phyloP scores from a whole-genome alignment of 2,113 vertebrate genomes.

The Gnathonemus longibarbis region DNA sequence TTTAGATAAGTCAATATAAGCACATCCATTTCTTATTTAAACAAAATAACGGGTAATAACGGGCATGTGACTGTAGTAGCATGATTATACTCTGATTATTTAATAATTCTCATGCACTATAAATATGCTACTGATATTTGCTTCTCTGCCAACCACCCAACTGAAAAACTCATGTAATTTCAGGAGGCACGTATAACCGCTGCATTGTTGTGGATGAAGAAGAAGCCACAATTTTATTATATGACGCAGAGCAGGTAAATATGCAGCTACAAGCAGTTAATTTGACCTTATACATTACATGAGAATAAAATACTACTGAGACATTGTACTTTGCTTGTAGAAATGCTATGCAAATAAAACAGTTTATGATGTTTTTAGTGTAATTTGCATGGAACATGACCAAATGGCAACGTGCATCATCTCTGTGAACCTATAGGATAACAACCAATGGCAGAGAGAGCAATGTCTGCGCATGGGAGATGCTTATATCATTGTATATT shows the following conservation, averaged over 20 bases:
- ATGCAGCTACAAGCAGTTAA: neutral
- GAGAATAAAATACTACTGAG: neutral
- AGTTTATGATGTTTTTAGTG: neutral
- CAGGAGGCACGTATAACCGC: conserved; percentile 89
- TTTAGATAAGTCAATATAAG: neutral
- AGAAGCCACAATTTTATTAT: conserved; percentile 83
- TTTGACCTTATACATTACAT: neutral
- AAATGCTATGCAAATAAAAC: neutral
- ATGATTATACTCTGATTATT: neutral
- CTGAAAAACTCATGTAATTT: conserved; percentile 19
- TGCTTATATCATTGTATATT: conserved; percentile 96
- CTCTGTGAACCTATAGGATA: conserved; percentile 64
- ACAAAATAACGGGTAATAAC: neutral
- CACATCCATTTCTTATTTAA: neutral
- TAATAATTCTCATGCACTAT: neutral
- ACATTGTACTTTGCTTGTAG: neutral
- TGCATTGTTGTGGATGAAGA: conserved; percentile 88
- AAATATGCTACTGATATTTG: neutral
- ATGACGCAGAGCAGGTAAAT: conserved; percentile 92
- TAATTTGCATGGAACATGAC: neutral
- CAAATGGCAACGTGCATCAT: neutral
- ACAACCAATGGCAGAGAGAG: conserved; percentile 82
- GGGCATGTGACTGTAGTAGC: neutral
- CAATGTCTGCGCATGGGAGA: conserved; percentile 98
- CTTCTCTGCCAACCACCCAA: neutral